phyloP scores from a whole-genome alignment of 30 jellyfish, hydroid and myxozoan species.

The Nemopilema nomurai region DNA sequence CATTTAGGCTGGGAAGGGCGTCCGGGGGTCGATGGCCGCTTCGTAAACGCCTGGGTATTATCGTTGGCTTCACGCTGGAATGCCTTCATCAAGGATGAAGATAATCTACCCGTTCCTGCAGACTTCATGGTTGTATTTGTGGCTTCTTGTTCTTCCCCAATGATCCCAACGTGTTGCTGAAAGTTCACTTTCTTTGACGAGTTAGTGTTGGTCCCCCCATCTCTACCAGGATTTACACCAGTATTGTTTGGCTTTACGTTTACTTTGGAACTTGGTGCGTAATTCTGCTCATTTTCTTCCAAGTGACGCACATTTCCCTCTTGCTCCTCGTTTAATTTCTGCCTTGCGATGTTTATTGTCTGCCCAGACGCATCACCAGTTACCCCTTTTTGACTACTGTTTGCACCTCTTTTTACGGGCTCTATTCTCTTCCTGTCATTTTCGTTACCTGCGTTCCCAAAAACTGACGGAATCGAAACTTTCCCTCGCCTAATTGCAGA shows the following conservation, averaged over 20 bases:
- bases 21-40: constrained; percentile 55
- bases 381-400: background rate
- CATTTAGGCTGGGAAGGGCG: background rate
- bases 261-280: background rate
- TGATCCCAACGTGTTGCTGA: constrained; percentile 25
- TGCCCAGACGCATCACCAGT: background rate
- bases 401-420: background rate
- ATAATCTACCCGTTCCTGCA: constrained; percentile 23
- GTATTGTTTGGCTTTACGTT: background rate
- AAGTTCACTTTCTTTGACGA: constrained; percentile 33
- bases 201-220: background rate
- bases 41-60: background rate
- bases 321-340: background rate
- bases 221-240: background rate
- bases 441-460: constrained; percentile 7
- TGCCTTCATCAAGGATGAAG: constrained; percentile 22
- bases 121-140: background rate
- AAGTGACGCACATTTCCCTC: background rate
- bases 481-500: constrained; percentile 10
- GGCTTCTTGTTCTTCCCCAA: constrained; percentile 4
- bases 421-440: background rate
- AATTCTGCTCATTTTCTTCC: background rate
- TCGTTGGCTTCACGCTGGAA: constrained; percentile 8
- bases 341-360: background rate
- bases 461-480: constrained; percentile 21